Percentiles rank a stretch among this genome's conserved stretches.
Evolutionary conservation across 2,888 invertebrate genomes (phyloP).

Genomic region (Hydrotaea diabolus): DNA sequence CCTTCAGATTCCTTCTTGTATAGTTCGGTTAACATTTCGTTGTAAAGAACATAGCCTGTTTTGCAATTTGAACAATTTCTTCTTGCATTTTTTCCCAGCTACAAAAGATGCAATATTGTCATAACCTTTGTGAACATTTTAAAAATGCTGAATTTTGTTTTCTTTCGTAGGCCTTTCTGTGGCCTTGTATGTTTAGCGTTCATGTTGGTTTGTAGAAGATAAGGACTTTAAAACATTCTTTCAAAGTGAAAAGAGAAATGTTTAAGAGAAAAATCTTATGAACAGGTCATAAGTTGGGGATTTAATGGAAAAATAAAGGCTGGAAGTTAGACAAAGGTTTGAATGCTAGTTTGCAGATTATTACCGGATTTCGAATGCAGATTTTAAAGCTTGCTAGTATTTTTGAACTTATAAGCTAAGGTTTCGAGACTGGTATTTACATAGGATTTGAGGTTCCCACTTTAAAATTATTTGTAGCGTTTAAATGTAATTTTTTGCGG

Average conservation of each 20-base stretch:
- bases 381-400: too few species aligned
- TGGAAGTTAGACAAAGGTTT: too few species aligned
- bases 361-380: too few species aligned
- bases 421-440: too few species aligned
- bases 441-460: too few species aligned
- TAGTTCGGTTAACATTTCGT: constrained; percentile 6
- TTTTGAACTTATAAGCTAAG: too few species aligned
- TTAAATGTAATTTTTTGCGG: too few species aligned
- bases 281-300: background rate
- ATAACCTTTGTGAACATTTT: constrained; percentile 3
- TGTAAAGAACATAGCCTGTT: background rate
- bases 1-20: background rate
- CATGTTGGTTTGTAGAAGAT: background rate
- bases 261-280: background rate
- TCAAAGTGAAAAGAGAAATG: background rate
- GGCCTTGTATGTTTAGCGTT: background rate
- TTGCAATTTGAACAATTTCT: constrained; percentile 11
- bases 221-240: background rate
- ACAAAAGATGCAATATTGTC: background rate
- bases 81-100: background rate
- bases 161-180: background rate
- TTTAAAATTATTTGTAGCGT: too few species aligned
- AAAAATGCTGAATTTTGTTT: background rate
- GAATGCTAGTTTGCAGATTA: too few species aligned
- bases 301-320: too few species aligned